A percentile compares a stretch with the other conserved stretches of the same genome.
Conservation (phyloP, 2,888 invertebrate genomes). For the Carpatolechia fugitivella region DNA sequence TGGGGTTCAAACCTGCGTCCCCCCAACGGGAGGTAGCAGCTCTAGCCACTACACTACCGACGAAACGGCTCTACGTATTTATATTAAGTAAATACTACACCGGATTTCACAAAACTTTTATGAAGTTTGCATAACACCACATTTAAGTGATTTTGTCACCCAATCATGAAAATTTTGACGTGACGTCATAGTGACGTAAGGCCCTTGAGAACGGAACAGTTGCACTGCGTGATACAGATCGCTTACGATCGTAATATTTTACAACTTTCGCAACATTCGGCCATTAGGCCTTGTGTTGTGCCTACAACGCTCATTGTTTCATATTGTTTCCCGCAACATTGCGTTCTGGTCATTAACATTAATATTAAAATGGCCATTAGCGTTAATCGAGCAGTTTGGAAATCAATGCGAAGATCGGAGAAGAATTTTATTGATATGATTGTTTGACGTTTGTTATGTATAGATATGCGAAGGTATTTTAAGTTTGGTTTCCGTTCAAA, state of each 20-base stretch:
- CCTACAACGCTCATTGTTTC: neutral
- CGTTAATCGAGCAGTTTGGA: neutral
- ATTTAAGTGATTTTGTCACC: neutral
- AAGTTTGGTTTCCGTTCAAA: no score
- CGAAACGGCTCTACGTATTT: no score
- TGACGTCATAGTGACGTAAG: conserved; percentile 16
- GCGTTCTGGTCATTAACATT: neutral
- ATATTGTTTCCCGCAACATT: neutral
- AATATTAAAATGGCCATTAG: neutral
- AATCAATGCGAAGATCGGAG: neutral
- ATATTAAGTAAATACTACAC: no score
- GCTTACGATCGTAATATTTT: conserved; percentile 2
- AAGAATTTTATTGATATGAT: neutral
- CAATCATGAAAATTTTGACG: no score
- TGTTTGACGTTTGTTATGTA: neutral
- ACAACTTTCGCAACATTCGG: neutral
- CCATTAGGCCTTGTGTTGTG: conserved; percentile 2
- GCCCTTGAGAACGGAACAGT: neutral
- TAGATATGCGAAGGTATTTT: no score
- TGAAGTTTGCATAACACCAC: neutral
- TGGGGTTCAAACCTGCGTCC: no score
- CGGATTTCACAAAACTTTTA: no score
- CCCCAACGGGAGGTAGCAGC: no score
- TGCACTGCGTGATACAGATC: neutral
- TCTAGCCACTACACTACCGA: no score